Evolutionary conservation across 2,888 invertebrate genomes (phyloP).

Genomic region (Stomorhina lunata): DNA sequence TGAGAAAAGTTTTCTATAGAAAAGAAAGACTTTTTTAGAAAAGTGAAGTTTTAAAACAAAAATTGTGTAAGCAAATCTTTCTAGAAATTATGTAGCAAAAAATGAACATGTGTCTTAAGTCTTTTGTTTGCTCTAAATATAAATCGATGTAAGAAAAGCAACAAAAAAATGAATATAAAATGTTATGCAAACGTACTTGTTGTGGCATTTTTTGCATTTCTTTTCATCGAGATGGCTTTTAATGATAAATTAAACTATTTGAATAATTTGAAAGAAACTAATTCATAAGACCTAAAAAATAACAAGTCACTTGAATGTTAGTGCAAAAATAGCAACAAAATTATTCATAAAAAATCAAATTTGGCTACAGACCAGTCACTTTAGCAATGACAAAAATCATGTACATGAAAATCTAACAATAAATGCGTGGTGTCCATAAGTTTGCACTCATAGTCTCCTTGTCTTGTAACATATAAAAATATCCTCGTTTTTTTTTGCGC

Average conservation of each 20-base stretch:
- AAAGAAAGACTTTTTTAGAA: no score
- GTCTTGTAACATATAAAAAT: background rate
- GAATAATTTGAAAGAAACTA: conserved; percentile 48
- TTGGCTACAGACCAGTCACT: background rate
- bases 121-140: no score
- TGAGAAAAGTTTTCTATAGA: no score
- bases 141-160: no score
- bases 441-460: background rate
- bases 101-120: no score
- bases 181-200: no score
- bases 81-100: no score
- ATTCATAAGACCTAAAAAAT: background rate
- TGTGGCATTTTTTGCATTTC: background rate
- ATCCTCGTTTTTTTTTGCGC: conserved; percentile 1
- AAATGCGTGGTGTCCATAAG: conserved; percentile 20
- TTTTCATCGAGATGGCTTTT: conserved; percentile 36
- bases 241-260: conserved; percentile 55
- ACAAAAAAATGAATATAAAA: no score
- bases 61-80: no score
- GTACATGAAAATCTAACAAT: background rate
- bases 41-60: no score
- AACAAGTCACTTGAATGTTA: background rate
- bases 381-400: background rate
- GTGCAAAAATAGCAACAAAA: background rate
- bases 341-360: background rate